Evolutionary conservation across 2,797 vertebrate species (phyloP), one percentile per base, ranked within the genome.

Genomic region (Sebastes paucispinis): DNA sequence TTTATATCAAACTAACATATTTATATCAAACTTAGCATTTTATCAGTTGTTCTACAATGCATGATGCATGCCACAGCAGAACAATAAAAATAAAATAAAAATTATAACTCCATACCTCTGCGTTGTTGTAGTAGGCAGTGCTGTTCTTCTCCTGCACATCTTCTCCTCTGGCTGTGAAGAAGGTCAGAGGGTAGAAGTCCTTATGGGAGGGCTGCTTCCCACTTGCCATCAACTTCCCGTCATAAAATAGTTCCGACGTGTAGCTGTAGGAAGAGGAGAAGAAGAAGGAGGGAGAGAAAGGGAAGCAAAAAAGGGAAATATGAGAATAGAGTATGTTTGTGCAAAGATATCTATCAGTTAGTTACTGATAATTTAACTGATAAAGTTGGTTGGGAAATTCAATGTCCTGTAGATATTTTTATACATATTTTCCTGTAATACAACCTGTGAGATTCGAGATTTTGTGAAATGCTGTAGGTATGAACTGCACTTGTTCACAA

Each of bases 81-180:
- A 47, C 39, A 47, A 47, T 47, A 43, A 16, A 43, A 43, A 43
- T 16, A 43, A 16, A 16, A 43, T 6, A 43, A 43, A 6, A 34
- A 60, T 27, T n/a, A 5, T 29, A 67, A 68, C 43, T 16, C 27
- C 4, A 71, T 95, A 99, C 98, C 98, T 99, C 98, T 72, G 98
- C 98, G 31, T 99, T 99, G 93, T 99, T 99, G 95, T 99, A 99
- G 94, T 99, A 99, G 73, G 98, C 98, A 57, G 98, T 99, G 95
- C 98, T 99, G 10, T 99, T 99, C 94, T 99, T 99, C 90, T 99
- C 98, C 91, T 99, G 98, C 8, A 99, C 98, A 78, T 99, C 98
- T 94, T 99, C 98, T 80, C 98, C 98, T 81, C 98, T 96, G 67
- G 98, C 98, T 72, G 98, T 99, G 94, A 99, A 99, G 95, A 99